Evolutionary conservation across 30 jellyfish, hydroid and myxozoan species (phyloP), one percentile per base, ranked within the genome.

Genomic region (Clytia hemisphaerica): DNA sequence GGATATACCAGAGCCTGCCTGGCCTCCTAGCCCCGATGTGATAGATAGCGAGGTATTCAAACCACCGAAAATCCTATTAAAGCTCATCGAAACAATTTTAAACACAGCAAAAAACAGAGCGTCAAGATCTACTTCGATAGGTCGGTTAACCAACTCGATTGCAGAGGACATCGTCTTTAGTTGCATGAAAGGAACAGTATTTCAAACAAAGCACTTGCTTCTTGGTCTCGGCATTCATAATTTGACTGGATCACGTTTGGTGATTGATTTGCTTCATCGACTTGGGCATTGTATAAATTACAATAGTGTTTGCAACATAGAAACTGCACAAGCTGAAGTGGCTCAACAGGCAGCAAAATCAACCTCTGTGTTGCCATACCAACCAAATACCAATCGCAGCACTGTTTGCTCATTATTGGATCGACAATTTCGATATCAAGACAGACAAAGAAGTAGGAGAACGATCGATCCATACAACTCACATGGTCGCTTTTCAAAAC

Each of bases 201-300:
- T 72, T 50, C 33, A 72, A 72, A 14, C 38, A 62, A 72, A 72
- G 49, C 84, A 57, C 45, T 72, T 72, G 32, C 30, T 55, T 25
- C 67, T 36, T 29, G 79, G 80, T 14, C 80, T 72, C 37, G 84
- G 83, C 35, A 46, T 72, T 18, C 84, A 72, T 57, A 57, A 28
- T 46, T 45, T 72, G 4, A 49, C 77, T 3, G 84, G 71, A 28
- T 57, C 51, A 7, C 55, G 54, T 27, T 12, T 3, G 38, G 67
- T 57, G 0, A 57, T 72, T 30, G 36, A 72, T 14, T 0, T 72
- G 26, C 37, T 57, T 34, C 16, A 32, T 42, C 35, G 58, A 44
- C 84, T 72, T 55, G 84, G 84, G 29, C 84, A 72, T 32, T 72
- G 72, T 36, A 54, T 72, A 14, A 72, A 72, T 72, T 72, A 54